Evolutionary conservation across 1,140 invertebrate species (phyloP).

Genomic region (Leptinotarsa undecemlineata): DNA sequence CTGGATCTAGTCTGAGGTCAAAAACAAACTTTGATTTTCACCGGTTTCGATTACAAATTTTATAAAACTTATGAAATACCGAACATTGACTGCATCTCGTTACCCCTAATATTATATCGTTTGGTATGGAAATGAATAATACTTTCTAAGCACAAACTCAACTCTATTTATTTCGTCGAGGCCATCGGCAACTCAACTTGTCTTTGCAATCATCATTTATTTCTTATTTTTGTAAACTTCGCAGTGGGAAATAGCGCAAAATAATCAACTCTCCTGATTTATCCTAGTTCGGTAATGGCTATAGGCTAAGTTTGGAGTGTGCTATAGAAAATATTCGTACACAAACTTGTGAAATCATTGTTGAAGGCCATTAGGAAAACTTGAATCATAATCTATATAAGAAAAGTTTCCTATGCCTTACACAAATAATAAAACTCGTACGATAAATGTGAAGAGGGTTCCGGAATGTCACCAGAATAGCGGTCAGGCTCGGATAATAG

Average conservation of each 20-base stretch:
- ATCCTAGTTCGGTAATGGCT: conserved; percentile 27
- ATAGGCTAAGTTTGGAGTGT: conserved; percentile 33
- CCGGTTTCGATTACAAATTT: no score
- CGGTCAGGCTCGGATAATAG: conserved; percentile 24
- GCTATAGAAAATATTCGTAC: conserved; percentile 38
- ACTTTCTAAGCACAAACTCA: background rate
- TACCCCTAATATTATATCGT: no score
- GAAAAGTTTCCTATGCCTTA: conserved; percentile 41
- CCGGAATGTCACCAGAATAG: conserved; percentile 12
- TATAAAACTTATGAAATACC: no score
- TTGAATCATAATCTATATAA: conserved; percentile 42
- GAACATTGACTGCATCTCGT: no score
- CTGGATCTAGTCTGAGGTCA: no score
- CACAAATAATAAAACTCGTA: conserved; percentile 40
- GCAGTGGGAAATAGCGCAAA: conserved; percentile 11
- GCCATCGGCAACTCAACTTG: no score
- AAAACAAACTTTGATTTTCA: no score
- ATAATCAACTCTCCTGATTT: conserved; percentile 33
- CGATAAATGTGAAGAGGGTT: conserved; percentile 19
- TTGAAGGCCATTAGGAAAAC: conserved; percentile 38
- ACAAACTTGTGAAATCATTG: conserved; percentile 43
- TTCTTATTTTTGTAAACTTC: background rate
- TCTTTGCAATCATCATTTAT: background rate
- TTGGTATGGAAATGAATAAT: conserved; percentile 1
- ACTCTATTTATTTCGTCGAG: no score